Conservation (phyloP, 2,797 vertebrate genomes). For the Serranus cabrilla region DNA sequence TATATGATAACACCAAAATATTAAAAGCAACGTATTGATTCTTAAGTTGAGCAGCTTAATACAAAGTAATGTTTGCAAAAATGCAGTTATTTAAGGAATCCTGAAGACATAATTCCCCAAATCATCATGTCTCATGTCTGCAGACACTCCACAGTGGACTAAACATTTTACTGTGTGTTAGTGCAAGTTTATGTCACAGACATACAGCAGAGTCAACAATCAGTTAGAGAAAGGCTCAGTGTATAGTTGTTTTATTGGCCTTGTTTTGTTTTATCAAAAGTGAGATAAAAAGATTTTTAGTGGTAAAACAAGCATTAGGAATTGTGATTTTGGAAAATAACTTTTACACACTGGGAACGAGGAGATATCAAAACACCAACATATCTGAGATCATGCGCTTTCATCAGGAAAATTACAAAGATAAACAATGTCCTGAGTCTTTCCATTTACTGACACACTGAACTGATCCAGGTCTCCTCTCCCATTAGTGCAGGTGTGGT, state of each 20-base stretch:
- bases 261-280: not conserved
- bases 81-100: not conserved
- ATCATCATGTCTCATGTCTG: not conserved
- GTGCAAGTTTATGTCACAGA: too few species aligned
- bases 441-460: not conserved
- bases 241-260: not conserved
- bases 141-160: not conserved
- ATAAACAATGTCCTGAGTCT: not conserved
- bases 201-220: not conserved
- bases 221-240: not conserved
- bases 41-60: not conserved
- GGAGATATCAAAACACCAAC: not conserved
- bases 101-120: not conserved
- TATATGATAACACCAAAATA: too few species aligned
- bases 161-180: not conserved
- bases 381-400: not conserved
- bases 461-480: not conserved
- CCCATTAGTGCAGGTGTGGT: not conserved
- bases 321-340: too few species aligned
- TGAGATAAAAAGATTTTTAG: not conserved
- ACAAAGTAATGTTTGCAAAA: not conserved
- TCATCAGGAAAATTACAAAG: not conserved
- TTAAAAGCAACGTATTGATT: too few species aligned
- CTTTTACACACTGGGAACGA: not conserved
- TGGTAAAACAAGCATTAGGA: not conserved